Percentiles rank a stretch among this genome's conserved stretches.
Evolutionary conservation across 2,797 vertebrate genomes (phyloP).

Genomic region (Macroramphosus scolopax): DNA sequence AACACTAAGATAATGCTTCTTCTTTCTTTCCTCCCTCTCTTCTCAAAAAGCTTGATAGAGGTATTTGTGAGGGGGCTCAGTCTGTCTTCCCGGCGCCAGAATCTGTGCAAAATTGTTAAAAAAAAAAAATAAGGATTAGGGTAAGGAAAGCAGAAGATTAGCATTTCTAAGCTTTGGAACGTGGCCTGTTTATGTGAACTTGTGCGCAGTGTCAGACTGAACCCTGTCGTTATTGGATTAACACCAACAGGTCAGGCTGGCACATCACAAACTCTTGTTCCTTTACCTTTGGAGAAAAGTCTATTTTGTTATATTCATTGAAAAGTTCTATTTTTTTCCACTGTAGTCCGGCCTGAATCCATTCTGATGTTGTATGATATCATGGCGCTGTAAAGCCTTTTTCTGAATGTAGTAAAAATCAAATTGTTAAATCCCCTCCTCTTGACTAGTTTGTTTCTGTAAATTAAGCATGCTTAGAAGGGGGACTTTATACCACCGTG

Average conservation of each 20-base stretch:
- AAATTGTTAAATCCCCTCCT: conserved; percentile 50
- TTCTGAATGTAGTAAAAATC: conserved; percentile 78
- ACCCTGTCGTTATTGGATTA: conserved; percentile 44
- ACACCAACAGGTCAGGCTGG: conserved; percentile 56
- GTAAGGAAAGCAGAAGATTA: conserved; percentile 25
- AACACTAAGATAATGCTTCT: conserved; percentile 38
- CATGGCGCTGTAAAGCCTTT: conserved; percentile 72
- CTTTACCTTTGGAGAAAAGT: conserved; percentile 71
- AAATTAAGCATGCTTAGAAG: conserved; percentile 67
- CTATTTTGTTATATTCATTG: conserved; percentile 81
- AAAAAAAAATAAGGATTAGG: too few species aligned
- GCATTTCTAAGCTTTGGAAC: conserved; percentile 42
- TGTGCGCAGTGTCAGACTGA: conserved; percentile 64
- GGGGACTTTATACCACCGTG: conserved; percentile 49
- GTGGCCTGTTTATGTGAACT: conserved; percentile 50
- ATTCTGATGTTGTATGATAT: conserved; percentile 66
- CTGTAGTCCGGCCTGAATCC: conserved; percentile 64
- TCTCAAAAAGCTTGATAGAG: background rate
- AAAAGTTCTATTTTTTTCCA: conserved; percentile 76
- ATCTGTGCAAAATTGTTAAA: too few species aligned
- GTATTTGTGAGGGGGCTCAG: too few species aligned
- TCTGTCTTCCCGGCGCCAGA: too few species aligned
- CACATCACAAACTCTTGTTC: conserved; percentile 58
- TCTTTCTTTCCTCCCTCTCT: conserved; percentile 20
- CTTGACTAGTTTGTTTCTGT: conserved; percentile 60